Conservation (phyloP, 2,113 vertebrate species). For the Rutilus rutilus region DNA sequence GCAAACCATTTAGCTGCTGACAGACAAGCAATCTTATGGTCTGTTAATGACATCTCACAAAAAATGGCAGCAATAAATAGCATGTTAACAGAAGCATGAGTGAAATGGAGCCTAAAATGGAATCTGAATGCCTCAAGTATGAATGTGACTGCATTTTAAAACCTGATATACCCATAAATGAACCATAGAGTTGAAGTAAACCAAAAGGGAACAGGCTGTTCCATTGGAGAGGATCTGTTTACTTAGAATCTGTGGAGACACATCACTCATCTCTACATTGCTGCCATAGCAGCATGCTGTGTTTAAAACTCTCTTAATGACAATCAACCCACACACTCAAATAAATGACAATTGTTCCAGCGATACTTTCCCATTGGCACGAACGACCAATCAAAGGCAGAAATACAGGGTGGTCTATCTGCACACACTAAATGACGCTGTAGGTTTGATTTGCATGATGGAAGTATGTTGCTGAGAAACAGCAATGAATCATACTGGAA, state of each 20-base stretch:
- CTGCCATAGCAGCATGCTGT: constrained; percentile 16
- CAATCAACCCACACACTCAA: constrained; percentile 42
- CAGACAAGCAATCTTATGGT: constrained; percentile 6
- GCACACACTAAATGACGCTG: neutral
- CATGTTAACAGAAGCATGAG: neutral
- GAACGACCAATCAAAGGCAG: neutral
- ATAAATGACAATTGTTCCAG: constrained; percentile 9
- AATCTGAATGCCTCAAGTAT: constrained; percentile 51
- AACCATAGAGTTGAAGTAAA: constrained; percentile 50
- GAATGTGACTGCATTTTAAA: constrained; percentile 55
- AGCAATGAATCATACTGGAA: neutral
- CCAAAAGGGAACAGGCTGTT: constrained; percentile 50
- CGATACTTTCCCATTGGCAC: neutral
- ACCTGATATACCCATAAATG: constrained; percentile 51
- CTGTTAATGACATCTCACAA: constrained; percentile 24
- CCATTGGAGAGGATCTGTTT: constrained; percentile 48
- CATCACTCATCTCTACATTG: constrained; percentile 57
- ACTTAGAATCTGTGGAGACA: constrained; percentile 44
- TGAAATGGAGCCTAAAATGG: constrained; percentile 12
- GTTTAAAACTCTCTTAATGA: constrained; percentile 45
- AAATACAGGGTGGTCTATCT: neutral
- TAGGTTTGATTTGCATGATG: constrained; percentile 11
- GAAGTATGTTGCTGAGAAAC: neutral
- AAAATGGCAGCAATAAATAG: constrained; percentile 33
- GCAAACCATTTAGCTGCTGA: constrained; percentile 19